Evolutionary conservation across 2,797 vertebrate species (phyloP).

Genomic region (Salmo trutta): DNA sequence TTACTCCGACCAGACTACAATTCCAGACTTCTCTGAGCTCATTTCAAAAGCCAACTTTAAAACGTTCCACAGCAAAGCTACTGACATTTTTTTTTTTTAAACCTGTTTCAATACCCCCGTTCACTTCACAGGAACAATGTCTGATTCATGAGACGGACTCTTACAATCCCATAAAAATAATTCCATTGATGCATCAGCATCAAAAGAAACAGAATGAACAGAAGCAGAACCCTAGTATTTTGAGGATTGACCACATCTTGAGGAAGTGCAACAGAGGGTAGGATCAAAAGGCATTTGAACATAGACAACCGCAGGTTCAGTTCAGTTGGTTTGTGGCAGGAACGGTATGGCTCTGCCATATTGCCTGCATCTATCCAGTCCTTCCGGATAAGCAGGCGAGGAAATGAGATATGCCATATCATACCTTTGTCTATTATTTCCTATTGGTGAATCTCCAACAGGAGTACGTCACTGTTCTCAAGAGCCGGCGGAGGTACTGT

Average conservation of each 20-base stretch:
- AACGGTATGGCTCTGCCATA: not conserved
- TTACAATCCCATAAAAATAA: constrained; percentile 20
- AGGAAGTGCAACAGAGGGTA: constrained; percentile 24
- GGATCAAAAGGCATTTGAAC: constrained; percentile 36
- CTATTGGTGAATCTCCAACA: not conserved
- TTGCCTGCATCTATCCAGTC: not conserved
- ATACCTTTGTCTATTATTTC: not conserved
- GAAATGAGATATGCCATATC: not conserved
- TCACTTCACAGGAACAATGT: constrained; percentile 22
- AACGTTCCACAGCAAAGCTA: not conserved
- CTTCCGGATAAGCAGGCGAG: not conserved
- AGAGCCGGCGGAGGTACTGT: constrained; percentile 3
- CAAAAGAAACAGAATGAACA: constrained; percentile 10
- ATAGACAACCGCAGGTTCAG: not conserved
- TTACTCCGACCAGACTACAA: not conserved
- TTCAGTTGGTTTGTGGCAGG: not conserved
- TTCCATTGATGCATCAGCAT: constrained; percentile 38
- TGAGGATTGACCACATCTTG: constrained; percentile 5
- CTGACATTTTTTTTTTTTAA: not conserved
- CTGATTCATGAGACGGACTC: constrained; percentile 27
- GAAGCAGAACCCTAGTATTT: not conserved
- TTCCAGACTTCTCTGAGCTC: not conserved
- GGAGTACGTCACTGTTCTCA: not conserved
- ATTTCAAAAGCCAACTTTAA: constrained; percentile 16
- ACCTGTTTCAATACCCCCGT: not conserved